A percentile compares a stretch with the other conserved stretches of the same genome.
phyloP scores from a whole-genome alignment of 2,113 vertebrate genomes.

The Scytalopus superciliaris region DNA sequence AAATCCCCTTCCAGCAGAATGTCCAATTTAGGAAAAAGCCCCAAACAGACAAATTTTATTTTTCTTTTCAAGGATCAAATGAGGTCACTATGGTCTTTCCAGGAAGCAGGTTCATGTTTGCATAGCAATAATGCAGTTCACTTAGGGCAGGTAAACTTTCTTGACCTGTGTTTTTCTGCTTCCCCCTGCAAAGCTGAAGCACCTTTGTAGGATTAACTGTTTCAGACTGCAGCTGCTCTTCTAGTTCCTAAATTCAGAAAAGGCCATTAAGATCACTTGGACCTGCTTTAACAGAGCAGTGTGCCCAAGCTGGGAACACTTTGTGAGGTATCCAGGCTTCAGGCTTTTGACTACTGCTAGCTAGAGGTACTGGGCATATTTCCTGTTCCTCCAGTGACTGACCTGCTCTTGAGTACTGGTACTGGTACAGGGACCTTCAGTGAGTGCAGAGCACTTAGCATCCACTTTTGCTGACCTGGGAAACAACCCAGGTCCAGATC shows the following conservation, averaged over 20 bases:
- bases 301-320: neutral
- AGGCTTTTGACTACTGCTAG: neutral
- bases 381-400: neutral
- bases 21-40: neutral
- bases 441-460: fast-evolving
- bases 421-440: neutral
- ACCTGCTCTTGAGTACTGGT: neutral
- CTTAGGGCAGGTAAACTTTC: neutral
- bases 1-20: neutral
- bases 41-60: neutral
- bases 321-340: neutral
- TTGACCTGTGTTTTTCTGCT: neutral
- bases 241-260: neutral
- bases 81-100: neutral
- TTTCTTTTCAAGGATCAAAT: neutral
- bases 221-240: neutral
- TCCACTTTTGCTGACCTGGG: neutral
- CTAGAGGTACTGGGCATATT: neutral
- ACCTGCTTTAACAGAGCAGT: neutral
- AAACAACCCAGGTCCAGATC: neutral
- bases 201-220: neutral
- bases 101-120: neutral
- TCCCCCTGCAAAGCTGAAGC: neutral
- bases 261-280: neutral
- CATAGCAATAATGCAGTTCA: neutral